Conservation (phyloP, 2,113 vertebrate genomes). For the Athene noctua region DNA sequence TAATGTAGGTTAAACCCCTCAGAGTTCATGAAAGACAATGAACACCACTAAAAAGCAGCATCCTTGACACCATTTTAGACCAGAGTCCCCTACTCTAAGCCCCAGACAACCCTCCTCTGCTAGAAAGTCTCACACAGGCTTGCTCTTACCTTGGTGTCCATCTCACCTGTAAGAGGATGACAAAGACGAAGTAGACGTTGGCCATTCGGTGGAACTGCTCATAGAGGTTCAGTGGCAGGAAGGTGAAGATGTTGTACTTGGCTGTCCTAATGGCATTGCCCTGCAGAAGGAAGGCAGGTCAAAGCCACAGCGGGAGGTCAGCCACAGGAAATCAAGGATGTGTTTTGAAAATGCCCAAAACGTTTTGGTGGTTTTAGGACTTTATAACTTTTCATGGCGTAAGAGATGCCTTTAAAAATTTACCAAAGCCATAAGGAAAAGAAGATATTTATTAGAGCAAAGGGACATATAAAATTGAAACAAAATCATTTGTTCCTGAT, state of each 20-base stretch:
- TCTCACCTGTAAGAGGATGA: slow-evolving; percentile 88
- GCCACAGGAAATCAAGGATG: background rate
- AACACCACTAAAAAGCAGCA: background rate
- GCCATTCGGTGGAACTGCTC: slow-evolving; percentile 89
- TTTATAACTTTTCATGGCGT: background rate
- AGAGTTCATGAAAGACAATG: accelerated
- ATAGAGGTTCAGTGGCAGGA: slow-evolving; percentile 87
- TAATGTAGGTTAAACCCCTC: background rate
- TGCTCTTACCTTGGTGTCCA: accelerated
- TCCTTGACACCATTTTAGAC: background rate
- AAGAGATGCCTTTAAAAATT: background rate
- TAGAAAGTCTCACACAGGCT: accelerated
- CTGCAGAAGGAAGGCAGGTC: slow-evolving; percentile 64
- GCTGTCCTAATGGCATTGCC: slow-evolving; percentile 86
- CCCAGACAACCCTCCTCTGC: background rate
- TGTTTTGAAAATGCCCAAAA: background rate
- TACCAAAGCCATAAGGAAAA: background rate
- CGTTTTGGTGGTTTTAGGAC: background rate
- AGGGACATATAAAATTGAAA: accelerated
- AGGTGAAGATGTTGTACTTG: slow-evolving; percentile 88
- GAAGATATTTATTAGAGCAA: background rate
- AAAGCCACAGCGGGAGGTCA: background rate
- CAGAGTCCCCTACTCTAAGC: too few species aligned
- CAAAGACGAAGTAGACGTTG: slow-evolving; percentile 89
- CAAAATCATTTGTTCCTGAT: background rate